Evolutionary conservation across 2,113 vertebrate genomes (phyloP), one percentile per base, ranked within the genome.

Genomic region (Prinia subflava): DNA sequence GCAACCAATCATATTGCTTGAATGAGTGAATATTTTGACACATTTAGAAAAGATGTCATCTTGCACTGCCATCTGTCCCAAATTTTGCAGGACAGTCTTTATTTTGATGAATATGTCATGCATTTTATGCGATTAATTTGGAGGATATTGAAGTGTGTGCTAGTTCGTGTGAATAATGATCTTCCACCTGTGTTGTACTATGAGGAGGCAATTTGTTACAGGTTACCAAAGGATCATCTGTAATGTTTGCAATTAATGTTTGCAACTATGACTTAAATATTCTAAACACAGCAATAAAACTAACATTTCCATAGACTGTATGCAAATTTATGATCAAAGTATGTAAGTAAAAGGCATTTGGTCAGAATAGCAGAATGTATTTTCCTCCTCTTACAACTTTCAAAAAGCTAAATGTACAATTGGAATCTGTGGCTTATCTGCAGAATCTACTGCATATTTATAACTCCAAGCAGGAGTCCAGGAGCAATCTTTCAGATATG

Each of bases 41-140:
- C 90, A 92, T 97, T 95, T 94, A 60, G 93, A 95, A 93, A 97
- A 92, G 56, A 96, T 96, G 93, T 96, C 85, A 97, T 97, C 90
- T 97, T 97, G 76, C 86, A 78, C 80, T 92, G 85, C 96, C 96
- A 96, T 97, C 96, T 97, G 96, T 96, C 94, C 96, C 88, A 94
- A 96, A 92, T 94, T 96, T 83, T 96, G 92, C 90, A 96, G 95
- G 95, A 95, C 94, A 92, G 69, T 97, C 89, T 97, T 96, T 96
- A 89, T 95, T 97, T 93, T 97, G 93, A 96, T 90, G 85, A 91
- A 47, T 76, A 65, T 95, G 93, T 83, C 91, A 91, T 55, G 23
- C 21, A 60, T 92, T 93, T 92, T 87, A 46, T 73, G 90, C 89
- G 80, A 94, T 78, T 62, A 75, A 95, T 93, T 90, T 87, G 86